Percentiles rank a stretch among this genome's conserved stretches.
Conservation (phyloP, 2,888 invertebrate genomes). For the Tiliacea citrago region DNA sequence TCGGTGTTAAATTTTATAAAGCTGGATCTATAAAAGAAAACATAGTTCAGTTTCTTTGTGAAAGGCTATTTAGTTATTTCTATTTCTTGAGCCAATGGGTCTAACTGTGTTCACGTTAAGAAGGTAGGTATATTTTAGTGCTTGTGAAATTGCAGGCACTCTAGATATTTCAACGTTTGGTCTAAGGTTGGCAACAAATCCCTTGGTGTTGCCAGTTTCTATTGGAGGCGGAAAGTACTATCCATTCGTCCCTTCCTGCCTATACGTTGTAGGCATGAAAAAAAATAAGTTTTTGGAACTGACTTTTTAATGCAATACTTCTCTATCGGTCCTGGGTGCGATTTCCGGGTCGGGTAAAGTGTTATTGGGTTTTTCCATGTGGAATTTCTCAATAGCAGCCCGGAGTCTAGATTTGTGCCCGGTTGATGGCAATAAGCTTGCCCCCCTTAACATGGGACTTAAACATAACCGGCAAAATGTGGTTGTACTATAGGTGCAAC, state of each 20-base stretch:
- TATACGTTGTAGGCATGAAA: too few species aligned
- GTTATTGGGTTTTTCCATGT: not conserved
- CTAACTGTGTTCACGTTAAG: not conserved
- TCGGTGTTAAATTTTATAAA: not conserved
- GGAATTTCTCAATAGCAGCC: not conserved
- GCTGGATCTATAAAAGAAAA: not conserved
- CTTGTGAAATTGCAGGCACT: not conserved
- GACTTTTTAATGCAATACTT: not conserved
- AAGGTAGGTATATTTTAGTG: not conserved
- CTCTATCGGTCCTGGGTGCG: not conserved
- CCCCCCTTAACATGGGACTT: not conserved
- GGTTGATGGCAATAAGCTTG: too few species aligned
- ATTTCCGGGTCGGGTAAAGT: not conserved
- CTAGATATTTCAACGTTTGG: not conserved
- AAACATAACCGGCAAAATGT: too few species aligned
- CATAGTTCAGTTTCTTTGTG: not conserved
- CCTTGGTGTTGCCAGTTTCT: not conserved
- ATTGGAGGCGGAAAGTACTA: not conserved
- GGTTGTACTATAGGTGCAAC: not conserved
- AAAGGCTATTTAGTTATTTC: too few species aligned
- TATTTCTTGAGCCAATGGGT: not conserved
- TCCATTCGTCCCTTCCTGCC: not conserved
- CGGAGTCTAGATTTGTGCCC: not conserved
- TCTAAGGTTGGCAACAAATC: not conserved
- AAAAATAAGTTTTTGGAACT: too few species aligned